phyloP scores from a whole-genome alignment of 2,113 vertebrate species.

The Amblyopsis rosae region DNA sequence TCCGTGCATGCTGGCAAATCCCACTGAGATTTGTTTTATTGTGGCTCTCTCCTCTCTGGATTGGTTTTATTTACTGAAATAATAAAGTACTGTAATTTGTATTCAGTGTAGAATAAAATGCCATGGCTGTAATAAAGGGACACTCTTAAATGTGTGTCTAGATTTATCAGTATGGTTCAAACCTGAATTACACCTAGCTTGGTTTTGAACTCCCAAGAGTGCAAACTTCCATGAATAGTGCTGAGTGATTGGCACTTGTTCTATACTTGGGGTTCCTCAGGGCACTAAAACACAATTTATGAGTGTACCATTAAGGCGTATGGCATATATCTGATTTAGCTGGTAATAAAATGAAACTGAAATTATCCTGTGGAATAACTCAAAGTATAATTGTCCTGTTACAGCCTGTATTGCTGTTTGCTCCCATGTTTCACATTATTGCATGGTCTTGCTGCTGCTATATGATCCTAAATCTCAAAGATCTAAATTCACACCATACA shows the following conservation, averaged over 20 bases:
- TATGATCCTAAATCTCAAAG: not conserved
- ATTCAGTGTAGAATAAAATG: not conserved
- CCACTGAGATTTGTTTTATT: constrained; percentile 15
- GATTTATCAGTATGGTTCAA: no score
- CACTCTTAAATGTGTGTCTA: no score
- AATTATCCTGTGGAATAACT: constrained; percentile 27
- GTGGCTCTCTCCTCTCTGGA: not conserved
- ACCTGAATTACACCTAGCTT: no score
- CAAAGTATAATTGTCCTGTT: constrained; percentile 2
- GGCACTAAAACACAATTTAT: no score
- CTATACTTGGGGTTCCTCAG: no score
- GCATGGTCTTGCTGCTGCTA: not conserved
- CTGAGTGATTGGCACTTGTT: no score
- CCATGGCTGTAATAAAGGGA: no score
- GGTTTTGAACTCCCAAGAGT: no score
- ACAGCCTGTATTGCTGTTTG: constrained; percentile 4
- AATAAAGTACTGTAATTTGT: not conserved
- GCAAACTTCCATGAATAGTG: no score
- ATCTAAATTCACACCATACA: not conserved
- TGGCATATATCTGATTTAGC: not conserved
- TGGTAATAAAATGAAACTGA: not conserved
- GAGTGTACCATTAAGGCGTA: no score
- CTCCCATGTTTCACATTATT: not conserved
- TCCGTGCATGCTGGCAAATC: constrained; percentile 21
- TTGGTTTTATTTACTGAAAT: no score